Base-by-base conservation (phyloP, 1,140 invertebrate species). In the Drosophila simulans region DNA sequence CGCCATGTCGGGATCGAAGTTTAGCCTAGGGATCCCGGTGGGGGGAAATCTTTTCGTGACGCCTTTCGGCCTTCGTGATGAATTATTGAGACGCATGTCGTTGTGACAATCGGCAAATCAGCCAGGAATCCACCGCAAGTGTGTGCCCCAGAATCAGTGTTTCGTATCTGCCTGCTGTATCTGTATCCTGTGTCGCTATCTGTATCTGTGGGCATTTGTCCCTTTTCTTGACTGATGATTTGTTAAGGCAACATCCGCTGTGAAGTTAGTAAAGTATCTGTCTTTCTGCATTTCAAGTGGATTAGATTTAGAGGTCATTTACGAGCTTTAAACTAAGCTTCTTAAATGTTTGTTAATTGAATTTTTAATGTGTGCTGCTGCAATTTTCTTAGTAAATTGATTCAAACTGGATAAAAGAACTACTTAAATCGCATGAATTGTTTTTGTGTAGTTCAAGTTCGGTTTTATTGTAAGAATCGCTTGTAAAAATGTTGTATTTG, bases 21-120 rank as follows among this genome's bases (percentile, higher is more conserved):
- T 68, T 52, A 46, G 49, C 37, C 12, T 15, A 31, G 45, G n/a
- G 22, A 31, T 62, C 13, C 31, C 13, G 10, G 17, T 17, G n/a
- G 7, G 17, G 42, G 65, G n/a, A 76, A 76, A 59, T 76, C 60
- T 68, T 76, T 59, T 46, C 45, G 40, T 49, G 73, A 51, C 82
- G 78, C 65, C 82, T 86, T 75, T 66, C 81, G 76, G 70, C 63
- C 77, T 77, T 20, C 52, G 12, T 89, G 83, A 88, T 89, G 79
- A 86, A 86, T 86, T 86, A 88, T 86, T 89, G 76, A 65, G 69
- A 88, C 83, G 84, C 83, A 86, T 86, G 83, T 89, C 84, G 66
- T 55, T 77, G 37, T 88, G 83, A 83, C 80, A 88, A 88, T 88
- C 83, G 75, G 79, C 75, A 88, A 88, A 89, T 89, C 83, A 83